Percentiles rank a stretch among this genome's conserved stretches.
phyloP scores from a whole-genome alignment of 2,797 vertebrate genomes.

The Lophura swinhoii region DNA sequence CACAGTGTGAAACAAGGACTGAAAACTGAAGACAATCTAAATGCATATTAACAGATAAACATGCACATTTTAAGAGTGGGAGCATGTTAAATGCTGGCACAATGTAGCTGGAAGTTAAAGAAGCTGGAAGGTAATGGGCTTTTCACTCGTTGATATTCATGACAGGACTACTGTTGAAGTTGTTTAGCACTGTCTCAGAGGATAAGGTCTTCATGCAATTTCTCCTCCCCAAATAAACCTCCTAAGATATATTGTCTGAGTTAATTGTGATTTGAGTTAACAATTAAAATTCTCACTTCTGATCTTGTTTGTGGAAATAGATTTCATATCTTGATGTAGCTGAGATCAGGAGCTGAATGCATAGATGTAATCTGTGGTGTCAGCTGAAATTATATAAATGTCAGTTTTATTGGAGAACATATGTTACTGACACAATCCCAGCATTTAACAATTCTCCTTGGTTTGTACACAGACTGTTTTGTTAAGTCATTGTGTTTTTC shows the following conservation, averaged over 20 bases:
- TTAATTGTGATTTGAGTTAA: not conserved
- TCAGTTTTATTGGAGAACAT: not conserved
- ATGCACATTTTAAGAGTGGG: not conserved
- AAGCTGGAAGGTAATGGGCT: not conserved
- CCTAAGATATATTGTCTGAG: not conserved
- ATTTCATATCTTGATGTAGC: not conserved
- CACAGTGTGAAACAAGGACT: not conserved
- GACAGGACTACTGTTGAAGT: not conserved
- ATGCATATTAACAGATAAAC: not conserved
- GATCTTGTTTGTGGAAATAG: not conserved
- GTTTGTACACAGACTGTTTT: not conserved
- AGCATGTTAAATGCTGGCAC: not conserved
- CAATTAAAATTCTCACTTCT: not conserved
- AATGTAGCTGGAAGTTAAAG: not conserved
- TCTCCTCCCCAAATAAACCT: rapidly evolving
- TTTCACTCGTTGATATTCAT: not conserved
- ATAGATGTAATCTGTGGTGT: not conserved
- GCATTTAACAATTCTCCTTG: not conserved
- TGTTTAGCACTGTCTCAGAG: not conserved
- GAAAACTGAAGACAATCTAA: not conserved
- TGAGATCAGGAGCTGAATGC: not conserved
- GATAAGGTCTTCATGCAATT: not conserved
- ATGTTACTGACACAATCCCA: not conserved
- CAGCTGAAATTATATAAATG: not conserved
- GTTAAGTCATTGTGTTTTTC: not conserved